Percentiles rank a stretch among this genome's conserved stretches.
These are phyloP conservation scores for Diachrysia chrysitis DNA, from an alignment of 2,888 invertebrate genomes.

Conservation along the genomic window DNA sequence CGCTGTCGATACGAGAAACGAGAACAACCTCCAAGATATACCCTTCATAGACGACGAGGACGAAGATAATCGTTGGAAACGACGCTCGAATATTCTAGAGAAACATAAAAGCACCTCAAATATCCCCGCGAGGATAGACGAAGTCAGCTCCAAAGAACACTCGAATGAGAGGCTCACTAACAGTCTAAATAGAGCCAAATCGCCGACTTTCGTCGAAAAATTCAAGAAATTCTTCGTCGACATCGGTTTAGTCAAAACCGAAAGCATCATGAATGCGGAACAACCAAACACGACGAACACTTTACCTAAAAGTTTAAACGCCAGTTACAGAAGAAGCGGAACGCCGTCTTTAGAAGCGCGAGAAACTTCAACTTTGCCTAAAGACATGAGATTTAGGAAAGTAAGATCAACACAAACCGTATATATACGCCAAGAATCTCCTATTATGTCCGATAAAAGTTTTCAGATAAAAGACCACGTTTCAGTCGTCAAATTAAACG, in stretches of 20 bases:
- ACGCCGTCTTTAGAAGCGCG: slow-evolving; percentile 75
- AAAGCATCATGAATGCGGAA: slow-evolving; percentile 64
- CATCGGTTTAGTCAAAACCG: slow-evolving; percentile 80
- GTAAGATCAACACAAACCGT: slow-evolving; percentile 83
- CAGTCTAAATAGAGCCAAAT: slow-evolving; percentile 82
- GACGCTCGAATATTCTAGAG: slow-evolving; percentile 73
- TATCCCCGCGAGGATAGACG: slow-evolving; percentile 82
- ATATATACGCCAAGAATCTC: slow-evolving; percentile 80
- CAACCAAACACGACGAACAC: slow-evolving; percentile 65
- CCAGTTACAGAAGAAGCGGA: slow-evolving; percentile 78
- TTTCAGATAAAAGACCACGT: slow-evolving; percentile 78
- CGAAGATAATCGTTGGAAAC: slow-evolving; percentile 71
- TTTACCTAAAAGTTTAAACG: slow-evolving; percentile 78
- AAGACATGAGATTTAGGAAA: slow-evolving; percentile 85
- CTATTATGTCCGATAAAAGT: slow-evolving; percentile 66
- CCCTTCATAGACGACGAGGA: slow-evolving; percentile 86
- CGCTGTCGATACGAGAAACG: slow-evolving; percentile 84
- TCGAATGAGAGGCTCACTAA: slow-evolving; percentile 77
- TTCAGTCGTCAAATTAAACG: slow-evolving; percentile 81
- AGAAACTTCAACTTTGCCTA: slow-evolving; percentile 81
- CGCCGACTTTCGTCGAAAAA: slow-evolving; percentile 85
- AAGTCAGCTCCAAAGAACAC: slow-evolving; percentile 74
- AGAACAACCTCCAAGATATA: slow-evolving; percentile 85
- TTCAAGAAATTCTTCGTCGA: slow-evolving; percentile 85
- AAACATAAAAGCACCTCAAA: slow-evolving; percentile 86